Base-by-base conservation (phyloP, 1,140 invertebrate genomes). In the Planococcus citri region DNA sequence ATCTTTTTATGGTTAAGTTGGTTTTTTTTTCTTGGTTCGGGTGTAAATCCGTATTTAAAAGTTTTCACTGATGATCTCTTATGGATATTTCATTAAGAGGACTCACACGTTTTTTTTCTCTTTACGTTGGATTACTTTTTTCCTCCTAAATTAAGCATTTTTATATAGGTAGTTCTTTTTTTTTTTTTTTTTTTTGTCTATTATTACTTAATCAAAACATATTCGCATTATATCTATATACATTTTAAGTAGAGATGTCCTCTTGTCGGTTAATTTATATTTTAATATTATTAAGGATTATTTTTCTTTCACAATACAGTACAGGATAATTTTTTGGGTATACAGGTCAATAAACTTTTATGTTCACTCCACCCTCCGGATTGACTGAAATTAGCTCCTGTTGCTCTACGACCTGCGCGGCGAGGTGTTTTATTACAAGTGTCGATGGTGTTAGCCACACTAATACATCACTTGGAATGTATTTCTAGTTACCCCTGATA, bases 11-110 rank as follows among this genome's bases (percentile, higher is more conserved):
- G 4, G 9, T 17, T 22, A 22, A 24, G 22, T 27, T 27, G 21
- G 8, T 64, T 25, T 64, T 64, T 25, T 64, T 64, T 64, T 64
- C 21, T 64, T 64, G 60, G 25, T 64, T 64, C 60, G 60, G 60
- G 60, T 27, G 22, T 27, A 64, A 64, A 64, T 64, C 60, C 60
- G 60, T 27, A 25, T 64, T 58, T 64, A 25, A 27, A 64, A 64
- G 60, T 64, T 64, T 64, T 64, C 60, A 25, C 57, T 17, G 17
- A 64, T 64, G 60, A 64, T 64, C 60, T 64, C 60, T 64, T 64
- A 64, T 25, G 21, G 60, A 64, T 64, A 64, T 25, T 64, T 64
- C 60, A 64, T 24, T 64, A 64, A 64, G 60, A 64, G 60, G 60
- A 64, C 60, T 64, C 60, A 27, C 22, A 64, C 25, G 9, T 25